Evolutionary conservation across 1,140 invertebrate genomes (phyloP).

Genomic region (Grapholita molesta): DNA sequence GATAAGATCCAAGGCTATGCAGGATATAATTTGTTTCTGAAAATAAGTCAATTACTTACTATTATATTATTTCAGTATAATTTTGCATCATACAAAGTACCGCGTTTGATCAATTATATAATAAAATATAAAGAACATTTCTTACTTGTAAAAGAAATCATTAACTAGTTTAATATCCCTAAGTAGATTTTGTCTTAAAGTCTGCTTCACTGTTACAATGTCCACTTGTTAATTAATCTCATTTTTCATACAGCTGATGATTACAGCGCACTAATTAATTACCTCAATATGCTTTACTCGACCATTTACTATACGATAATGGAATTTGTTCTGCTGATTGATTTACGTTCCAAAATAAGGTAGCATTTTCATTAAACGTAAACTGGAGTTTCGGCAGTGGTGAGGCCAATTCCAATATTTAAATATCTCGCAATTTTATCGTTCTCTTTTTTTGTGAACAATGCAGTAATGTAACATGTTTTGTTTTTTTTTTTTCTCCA

Average conservation of each 20-base stretch:
- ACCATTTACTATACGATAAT: neutral
- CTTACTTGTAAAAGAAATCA: neutral
- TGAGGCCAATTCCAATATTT: too few relatives aligned
- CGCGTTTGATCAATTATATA: too few relatives aligned
- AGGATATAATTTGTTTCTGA: too few relatives aligned
- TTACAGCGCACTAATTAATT: constrained; percentile 1
- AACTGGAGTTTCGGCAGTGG: neutral
- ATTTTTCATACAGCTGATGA: neutral
- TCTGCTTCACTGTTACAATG: neutral
- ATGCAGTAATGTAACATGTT: too few relatives aligned
- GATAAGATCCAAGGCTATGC: too few relatives aligned
- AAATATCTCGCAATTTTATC: too few relatives aligned
- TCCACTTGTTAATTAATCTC: constrained; percentile 5
- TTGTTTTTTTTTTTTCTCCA: too few relatives aligned
- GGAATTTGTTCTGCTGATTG: neutral
- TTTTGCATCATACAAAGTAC: too few relatives aligned
- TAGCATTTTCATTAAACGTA: neutral
- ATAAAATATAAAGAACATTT: too few relatives aligned
- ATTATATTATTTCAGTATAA: too few relatives aligned
- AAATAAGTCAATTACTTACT: too few relatives aligned
- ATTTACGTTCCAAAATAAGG: neutral
- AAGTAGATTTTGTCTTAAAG: constrained; percentile 22
- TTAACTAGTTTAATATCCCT: constrained; percentile 25
- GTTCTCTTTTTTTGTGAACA: too few relatives aligned
- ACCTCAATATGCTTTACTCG: neutral